Base-by-base conservation (phyloP, 2,797 vertebrate genomes). In the Cyclopterus lumpus region DNA sequence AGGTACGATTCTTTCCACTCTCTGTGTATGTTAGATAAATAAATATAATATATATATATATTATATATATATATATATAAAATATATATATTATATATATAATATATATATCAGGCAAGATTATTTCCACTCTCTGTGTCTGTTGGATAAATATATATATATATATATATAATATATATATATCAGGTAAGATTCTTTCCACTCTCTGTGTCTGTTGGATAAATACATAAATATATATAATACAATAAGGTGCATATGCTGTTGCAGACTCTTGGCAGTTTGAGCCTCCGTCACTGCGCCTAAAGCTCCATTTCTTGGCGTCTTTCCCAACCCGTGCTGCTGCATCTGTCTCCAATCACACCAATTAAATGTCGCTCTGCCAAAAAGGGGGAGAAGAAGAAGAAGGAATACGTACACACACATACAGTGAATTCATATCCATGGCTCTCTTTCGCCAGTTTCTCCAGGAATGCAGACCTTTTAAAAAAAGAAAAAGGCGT, bases 401-500 rank as follows among this genome's bases (percentile, higher is more conserved):
- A 36, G 5, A 36, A 9, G 8, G 11, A 65, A 57, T 36, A 63
- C 48, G 26, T 71, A 5, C 32, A 20, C 60, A 34, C 73, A 60
- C 62, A 9, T 34, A 54, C 62, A 42, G 68, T 77, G 71, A 61
- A 81, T 75, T 54, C 48, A 77, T 54, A 68, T 71, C 49, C 15
- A 8, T 76, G n/a, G n/a, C 69, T 67, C 20, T 73, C 46, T 63
- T 51, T 65, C 67, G 12, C 44, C 55, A 32, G 42, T 53, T 66
- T 67, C 49, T 81, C 44, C 84, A 88, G 88, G 83, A 89, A 71
- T 90, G 90, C 85, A 89, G 89, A 75, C 53, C 51, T 86, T 87
- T 87, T 70, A 38, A 28, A 28, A 28, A 79, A 68, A n/a, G n/a
- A n/a, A 81, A 73, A 80, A 75, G 73, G 46, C 61, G n/a, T n/a